phyloP scores from a whole-genome alignment of 2,113 vertebrate species.

The Arizona elegans region DNA sequence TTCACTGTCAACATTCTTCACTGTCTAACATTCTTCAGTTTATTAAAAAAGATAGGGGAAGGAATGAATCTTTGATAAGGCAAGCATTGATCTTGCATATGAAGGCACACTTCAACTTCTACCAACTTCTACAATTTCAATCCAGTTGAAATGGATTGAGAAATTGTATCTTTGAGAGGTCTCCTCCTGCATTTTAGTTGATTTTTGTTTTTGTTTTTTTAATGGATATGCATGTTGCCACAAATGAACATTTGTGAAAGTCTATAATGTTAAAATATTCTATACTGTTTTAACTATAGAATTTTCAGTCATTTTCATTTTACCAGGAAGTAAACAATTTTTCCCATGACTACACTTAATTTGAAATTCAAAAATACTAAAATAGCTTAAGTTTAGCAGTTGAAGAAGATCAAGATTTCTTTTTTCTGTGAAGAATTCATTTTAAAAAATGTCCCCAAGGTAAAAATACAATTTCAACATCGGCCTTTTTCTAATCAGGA shows the following conservation, averaged over 20 bases:
- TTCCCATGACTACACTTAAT: background rate
- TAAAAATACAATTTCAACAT: background rate
- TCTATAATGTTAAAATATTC: too few species aligned
- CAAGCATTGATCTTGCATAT: background rate
- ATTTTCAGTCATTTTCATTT: background rate
- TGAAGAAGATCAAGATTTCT: background rate
- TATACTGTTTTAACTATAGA: background rate
- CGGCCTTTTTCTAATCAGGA: background rate
- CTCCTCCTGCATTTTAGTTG: background rate
- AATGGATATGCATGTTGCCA: background rate
- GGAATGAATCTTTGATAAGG: background rate
- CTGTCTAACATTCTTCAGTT: background rate
- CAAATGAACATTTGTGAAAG: background rate
- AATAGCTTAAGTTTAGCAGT: background rate
- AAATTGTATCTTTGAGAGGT: background rate
- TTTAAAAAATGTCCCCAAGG: background rate
- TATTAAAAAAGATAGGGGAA: background rate
- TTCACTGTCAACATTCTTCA: too few species aligned
- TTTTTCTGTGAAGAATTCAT: background rate
- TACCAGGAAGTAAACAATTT: background rate
- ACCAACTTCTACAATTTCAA: background rate
- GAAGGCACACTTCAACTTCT: background rate
- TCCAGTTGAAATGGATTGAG: background rate
- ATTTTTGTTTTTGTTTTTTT: background rate
- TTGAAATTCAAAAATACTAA: background rate